Base-by-base conservation (phyloP, 1,140 invertebrate genomes). In the Pararge aegeria region DNA sequence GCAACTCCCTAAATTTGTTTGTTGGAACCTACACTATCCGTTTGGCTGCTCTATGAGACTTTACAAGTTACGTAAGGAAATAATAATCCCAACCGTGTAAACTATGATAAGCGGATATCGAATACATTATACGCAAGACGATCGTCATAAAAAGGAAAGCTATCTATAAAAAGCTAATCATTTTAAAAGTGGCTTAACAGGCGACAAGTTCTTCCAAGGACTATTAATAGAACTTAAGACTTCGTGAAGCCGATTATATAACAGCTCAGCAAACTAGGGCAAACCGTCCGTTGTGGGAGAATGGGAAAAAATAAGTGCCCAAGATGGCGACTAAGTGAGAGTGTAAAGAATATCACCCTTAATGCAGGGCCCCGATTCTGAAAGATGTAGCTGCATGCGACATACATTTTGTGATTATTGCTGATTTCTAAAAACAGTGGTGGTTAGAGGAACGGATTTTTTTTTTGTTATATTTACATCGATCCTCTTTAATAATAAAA, bases 171-270 rank as follows among this genome's bases (percentile, higher is more conserved):
- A 24, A 24, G 24, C 42, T 53, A 53, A 59, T 52, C 27, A 60
- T 60, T 61, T 49, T 55, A 49, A 61, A 61, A 49, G 44, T 19
- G 21, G 44, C 42, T 49, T 61, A 54, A 61, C 19, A 54, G 51
- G 51, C 30, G 58, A 30, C 30, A 48, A 49, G 29, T 49, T 54
- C 38, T 42, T 61, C 16, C 29, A 42, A 61, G 58, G 42, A 46
- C 29, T 49, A 55, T 61, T 61, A 61, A 48, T 61, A 61, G 44
- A 27, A 42, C 29, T 61, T 53, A 53, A 61, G 34, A 30, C 38
- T 48, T 29, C 49, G 34, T 5, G 50, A 9, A 38, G 40, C 7
- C 57, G 50, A 37, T 57, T 58, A 58, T 38, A 48, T 5, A 30
- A 61, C 40, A 27, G 29, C 40, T 38, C 51, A 37, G 5, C 15